Evolutionary conservation across 1,140 invertebrate species (phyloP).

Genomic region (Drosophila tsacasi): DNA sequence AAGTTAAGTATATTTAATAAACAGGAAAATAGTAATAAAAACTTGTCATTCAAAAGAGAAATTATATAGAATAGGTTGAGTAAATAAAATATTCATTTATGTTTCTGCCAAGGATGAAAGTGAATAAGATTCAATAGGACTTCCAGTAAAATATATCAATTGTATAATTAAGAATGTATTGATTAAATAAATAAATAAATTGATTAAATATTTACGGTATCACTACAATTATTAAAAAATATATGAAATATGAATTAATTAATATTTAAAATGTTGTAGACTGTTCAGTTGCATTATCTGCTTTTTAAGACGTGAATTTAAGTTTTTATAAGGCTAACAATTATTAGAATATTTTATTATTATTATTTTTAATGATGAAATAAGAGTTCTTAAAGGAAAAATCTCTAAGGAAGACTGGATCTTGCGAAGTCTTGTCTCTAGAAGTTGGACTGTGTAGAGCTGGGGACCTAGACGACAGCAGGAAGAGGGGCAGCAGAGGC

Average conservation of each 20-base stretch:
- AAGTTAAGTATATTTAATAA: no score
- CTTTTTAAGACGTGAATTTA: neutral
- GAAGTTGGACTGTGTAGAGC: constrained; percentile 6
- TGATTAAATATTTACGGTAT: no score
- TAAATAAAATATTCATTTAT: neutral
- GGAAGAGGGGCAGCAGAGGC: neutral
- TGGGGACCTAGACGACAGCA: neutral
- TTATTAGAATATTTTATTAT: neutral
- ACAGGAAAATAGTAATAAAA: neutral
- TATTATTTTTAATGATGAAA: neutral
- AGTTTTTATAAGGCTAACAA: neutral
- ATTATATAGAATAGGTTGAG: no score
- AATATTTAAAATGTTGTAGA: no score
- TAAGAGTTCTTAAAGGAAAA: no score
- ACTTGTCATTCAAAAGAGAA: neutral
- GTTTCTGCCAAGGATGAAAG: no score
- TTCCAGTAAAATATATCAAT: no score
- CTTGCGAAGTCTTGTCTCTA: neutral
- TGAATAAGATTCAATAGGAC: no score
- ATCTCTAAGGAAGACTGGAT: neutral
- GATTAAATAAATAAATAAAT: no score
- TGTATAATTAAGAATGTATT: no score
- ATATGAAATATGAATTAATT: no score
- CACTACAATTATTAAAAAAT: no score
- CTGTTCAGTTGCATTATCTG: neutral